Evolutionary conservation across 2,113 vertebrate species (phyloP), one percentile per base, ranked within the genome.

Genomic region (Platanista minor): DNA sequence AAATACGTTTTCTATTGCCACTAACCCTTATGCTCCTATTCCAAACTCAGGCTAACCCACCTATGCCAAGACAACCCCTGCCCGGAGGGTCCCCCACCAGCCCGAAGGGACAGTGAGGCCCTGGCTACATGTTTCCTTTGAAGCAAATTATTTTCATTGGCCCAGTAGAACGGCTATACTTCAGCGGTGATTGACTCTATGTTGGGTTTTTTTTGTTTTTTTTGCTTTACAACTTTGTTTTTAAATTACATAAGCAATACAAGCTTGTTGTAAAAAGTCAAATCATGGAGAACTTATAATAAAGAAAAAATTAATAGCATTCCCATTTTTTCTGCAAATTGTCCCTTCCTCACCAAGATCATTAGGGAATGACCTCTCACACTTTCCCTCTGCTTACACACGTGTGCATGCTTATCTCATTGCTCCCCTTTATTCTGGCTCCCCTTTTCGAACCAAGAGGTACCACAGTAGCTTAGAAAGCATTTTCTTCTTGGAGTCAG

Each of bases 1-100:
- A 95, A 95, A 96, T 93, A 54, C 23, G 46, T 91, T 97, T 98
- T 86, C 83, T 83, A 17, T 82, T 49, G 61, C 81, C 85, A 10
- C 61, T 61, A 86, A 81, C 94, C 95, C 94, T 94, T 61, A 33
- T 21, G n/a, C 61, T 62, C n/a, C 41, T 54, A 17, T 86, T 74
- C 82, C 61, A 95, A 13, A 95, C 62, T 41, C 39, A 1, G 59
- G 12, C 62, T 39, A 17, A 6, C 31, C 41, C 8, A 3, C 46
- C 17, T 1, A 3, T 25, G 8, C 2, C 29, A 7, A 54, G 49
- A 41, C 8, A 81, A 43, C 41, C 4, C 21, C 36, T 17, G 54
- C 54, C 46, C 4, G 18, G 57, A 14, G n/a, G 6, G 43, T 25
- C 18, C 49, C 49, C 20, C 0, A 0, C 12, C n/a, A 62, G 66